These are phyloP conservation scores for Apogon hyalosoma DNA, from an alignment of 2,797 vertebrate genomes.

Conservation along the genomic window DNA sequence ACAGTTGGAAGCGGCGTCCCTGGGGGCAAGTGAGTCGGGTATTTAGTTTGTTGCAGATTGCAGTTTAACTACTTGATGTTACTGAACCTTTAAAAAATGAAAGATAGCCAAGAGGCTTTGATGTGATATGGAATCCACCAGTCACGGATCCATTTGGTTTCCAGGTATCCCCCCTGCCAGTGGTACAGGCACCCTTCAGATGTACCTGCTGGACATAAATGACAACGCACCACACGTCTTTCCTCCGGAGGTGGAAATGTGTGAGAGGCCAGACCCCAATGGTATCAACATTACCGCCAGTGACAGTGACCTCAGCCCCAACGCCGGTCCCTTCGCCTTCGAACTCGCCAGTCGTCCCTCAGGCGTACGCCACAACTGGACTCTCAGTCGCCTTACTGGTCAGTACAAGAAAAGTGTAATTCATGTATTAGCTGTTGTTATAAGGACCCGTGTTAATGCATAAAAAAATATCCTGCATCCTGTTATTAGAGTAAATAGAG, in stretches of 20 bases:
- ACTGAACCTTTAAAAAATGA: too few relatives aligned
- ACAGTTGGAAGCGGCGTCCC: too few relatives aligned
- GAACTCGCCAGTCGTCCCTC: conserved; percentile 89
- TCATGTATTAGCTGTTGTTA: too few relatives aligned
- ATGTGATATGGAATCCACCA: background rate
- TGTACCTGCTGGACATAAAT: conserved; percentile 94
- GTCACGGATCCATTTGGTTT: conserved; percentile 4
- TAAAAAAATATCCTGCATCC: too few relatives aligned
- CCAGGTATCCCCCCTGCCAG: conserved; percentile 92
- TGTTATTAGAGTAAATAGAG: too few relatives aligned
- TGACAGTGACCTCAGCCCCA: conserved; percentile 93
- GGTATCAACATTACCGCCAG: conserved; percentile 95
- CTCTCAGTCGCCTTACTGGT: conserved; percentile 90
- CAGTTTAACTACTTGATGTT: too few relatives aligned
- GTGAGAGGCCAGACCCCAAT: conserved; percentile 91
- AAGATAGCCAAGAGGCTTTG: background rate
- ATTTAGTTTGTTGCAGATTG: too few relatives aligned
- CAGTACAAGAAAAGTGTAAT: conserved; percentile 23
- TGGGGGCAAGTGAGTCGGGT: too few relatives aligned
- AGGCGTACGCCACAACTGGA: conserved; percentile 94
- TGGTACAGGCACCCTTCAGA: conserved; percentile 94
- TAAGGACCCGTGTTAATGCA: too few relatives aligned
- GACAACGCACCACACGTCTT: conserved; percentile 95
- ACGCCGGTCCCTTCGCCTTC: conserved; percentile 94
- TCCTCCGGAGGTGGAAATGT: conserved; percentile 94